phyloP scores from a whole-genome alignment of 2,888 invertebrate species.

The Nomada ruficornis region DNA sequence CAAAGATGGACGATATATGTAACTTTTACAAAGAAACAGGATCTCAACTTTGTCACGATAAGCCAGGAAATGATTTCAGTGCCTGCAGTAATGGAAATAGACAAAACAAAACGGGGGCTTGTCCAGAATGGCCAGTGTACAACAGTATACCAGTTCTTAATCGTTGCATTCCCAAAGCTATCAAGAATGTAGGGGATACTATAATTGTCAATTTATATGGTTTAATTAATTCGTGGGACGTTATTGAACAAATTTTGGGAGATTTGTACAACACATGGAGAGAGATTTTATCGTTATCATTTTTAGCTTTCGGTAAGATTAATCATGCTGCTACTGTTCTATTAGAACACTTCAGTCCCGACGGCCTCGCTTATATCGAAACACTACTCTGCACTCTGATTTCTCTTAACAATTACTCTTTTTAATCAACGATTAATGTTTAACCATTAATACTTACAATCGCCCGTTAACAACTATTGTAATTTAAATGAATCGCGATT shows the following conservation, averaged over 20 bases:
- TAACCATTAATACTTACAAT: too few relatives aligned
- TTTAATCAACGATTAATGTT: too few relatives aligned
- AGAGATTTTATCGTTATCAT: conserved; percentile 92
- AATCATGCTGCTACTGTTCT: not conserved
- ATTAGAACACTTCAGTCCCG: not conserved
- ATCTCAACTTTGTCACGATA: conserved; percentile 90
- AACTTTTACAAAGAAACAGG: conserved; percentile 90
- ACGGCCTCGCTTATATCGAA: too few relatives aligned
- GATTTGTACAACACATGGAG: conserved; percentile 96
- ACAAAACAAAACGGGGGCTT: conserved; percentile 78
- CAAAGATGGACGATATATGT: conserved; percentile 88
- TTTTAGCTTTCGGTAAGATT: conserved; percentile 90
- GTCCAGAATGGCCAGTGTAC: conserved; percentile 91
- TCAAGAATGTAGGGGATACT: conserved; percentile 88
- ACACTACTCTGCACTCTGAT: too few relatives aligned
- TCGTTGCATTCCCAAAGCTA: conserved; percentile 93
- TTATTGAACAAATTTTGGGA: conserved; percentile 93
- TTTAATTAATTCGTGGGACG: conserved; percentile 94
- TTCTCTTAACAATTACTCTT: too few relatives aligned
- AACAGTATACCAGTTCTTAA: conserved; percentile 92
- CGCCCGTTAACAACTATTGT: too few relatives aligned
- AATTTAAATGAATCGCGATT: too few relatives aligned
- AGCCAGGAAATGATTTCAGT: conserved; percentile 81
- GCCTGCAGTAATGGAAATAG: conserved; percentile 80
- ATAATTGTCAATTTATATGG: conserved; percentile 91